phyloP scores from a whole-genome alignment of 2,113 vertebrate species.

The Neolamprologus hecqui region DNA sequence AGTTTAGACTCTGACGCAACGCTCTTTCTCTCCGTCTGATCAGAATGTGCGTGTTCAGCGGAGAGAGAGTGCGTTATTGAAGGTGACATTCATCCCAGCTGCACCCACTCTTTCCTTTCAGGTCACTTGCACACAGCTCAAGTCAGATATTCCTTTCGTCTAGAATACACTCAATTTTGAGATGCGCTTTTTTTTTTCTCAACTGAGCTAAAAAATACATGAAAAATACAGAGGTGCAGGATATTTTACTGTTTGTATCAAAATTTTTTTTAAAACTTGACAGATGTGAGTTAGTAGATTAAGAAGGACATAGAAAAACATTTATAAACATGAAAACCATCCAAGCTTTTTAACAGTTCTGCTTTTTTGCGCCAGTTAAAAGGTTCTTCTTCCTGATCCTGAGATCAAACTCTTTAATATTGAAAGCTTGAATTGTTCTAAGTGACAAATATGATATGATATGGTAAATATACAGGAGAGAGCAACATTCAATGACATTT shows the following conservation, averaged over 20 bases:
- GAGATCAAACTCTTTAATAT: not conserved
- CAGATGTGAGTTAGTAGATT: not conserved
- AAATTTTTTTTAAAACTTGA: not conserved
- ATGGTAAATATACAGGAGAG: not conserved
- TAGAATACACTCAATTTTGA: not conserved
- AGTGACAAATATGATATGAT: not conserved
- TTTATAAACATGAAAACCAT: not conserved
- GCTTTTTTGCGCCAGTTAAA: not conserved
- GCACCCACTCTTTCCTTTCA: not conserved
- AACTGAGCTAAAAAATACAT: not conserved
- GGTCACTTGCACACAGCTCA: constrained; percentile 2
- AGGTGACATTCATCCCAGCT: not conserved
- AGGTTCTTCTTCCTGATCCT: not conserved
- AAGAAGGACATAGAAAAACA: not conserved
- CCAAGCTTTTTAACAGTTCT: not conserved
- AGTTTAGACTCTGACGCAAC: not conserved
- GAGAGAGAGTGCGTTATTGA: not conserved
- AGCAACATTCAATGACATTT: not conserved
- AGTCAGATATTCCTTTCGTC: not conserved
- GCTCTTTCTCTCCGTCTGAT: not conserved
- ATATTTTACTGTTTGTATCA: not conserved
- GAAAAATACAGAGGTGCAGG: not conserved
- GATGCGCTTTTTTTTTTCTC: not conserved
- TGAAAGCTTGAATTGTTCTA: not conserved
- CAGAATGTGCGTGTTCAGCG: not conserved